Evolutionary conservation across 2,888 invertebrate genomes (phyloP), one percentile per base, ranked within the genome.

Genomic region (Teleogryllus oceanicus): DNA sequence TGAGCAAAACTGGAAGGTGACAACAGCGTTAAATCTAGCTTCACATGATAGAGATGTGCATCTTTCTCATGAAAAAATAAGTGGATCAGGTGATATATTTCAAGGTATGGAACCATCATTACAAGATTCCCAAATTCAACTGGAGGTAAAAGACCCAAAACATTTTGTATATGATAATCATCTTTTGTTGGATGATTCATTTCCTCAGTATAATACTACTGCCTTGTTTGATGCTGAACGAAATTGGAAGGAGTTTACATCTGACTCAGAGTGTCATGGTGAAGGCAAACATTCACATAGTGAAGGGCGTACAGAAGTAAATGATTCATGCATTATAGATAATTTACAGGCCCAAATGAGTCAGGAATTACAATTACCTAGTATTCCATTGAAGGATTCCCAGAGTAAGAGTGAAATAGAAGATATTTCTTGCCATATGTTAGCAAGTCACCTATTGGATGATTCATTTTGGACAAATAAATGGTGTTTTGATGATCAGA

Each of bases 241-340:
- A 37, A 83, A 82, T 21, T 80, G 81, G 50, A 75, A 78, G 75
- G 78, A 62, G 37, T 79, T 76, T 18, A 74, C 5, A 13, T 77
- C 24, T 20, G n/a, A 50, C 77, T 37, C 79, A 80, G 87, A 86
- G 74, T 88, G 89, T 76, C 81, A 83, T 5, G 83, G 82, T 76
- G 87, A 88, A 85, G 87, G 86, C 87, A 88, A 84, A 86, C 89
- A 82, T 88, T 37, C 37, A 37, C 1, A 5, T 37, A 37, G 37
- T 37, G 37, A 37, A 37, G 37, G 5, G 37, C 4, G 37, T 37
- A 37, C 37, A 37, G 37, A 37, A 37, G 8, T 37, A 8, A 37
- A 37, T 37, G 37, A 37, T 5, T 37, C 37, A 37, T 37, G 37
- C 37, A 37, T 37, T 37, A 10, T 37, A 37, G 37, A 37, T 37